A percentile compares a stretch with the other conserved stretches of the same genome.
Conservation (phyloP, 1,140 invertebrate genomes). For the Drosophila sucinea region DNA sequence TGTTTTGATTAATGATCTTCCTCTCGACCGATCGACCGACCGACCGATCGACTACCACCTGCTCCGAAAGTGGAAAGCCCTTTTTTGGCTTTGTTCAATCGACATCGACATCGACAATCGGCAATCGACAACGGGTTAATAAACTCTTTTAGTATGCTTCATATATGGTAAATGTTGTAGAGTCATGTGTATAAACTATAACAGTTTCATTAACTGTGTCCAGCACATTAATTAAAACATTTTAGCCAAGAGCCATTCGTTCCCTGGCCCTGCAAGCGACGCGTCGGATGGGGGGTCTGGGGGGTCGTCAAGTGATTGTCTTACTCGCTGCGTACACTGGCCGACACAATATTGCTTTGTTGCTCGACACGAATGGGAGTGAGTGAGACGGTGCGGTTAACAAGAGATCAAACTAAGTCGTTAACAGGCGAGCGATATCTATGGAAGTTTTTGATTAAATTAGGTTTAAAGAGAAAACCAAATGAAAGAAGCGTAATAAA, state of each 20-base stretch:
- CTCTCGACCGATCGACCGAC: background rate
- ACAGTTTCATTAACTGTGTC: conserved; percentile 77
- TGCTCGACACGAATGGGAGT: too few species aligned
- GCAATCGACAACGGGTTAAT: conserved; percentile 62
- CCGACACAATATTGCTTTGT: background rate
- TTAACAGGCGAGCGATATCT: too few species aligned
- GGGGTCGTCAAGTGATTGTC: conserved; percentile 50
- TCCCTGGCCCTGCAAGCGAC: conserved; percentile 16
- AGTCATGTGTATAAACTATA: conserved; percentile 69
- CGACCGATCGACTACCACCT: conserved; percentile 6
- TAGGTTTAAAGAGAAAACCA: too few species aligned
- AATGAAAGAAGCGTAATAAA: too few species aligned
- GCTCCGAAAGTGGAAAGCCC: conserved; percentile 50
- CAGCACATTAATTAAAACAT: conserved; percentile 78
- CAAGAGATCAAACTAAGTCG: too few species aligned
- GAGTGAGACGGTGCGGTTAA: too few species aligned
- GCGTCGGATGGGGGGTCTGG: conserved; percentile 5
- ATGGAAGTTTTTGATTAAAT: too few species aligned
- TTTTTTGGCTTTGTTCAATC: conserved; percentile 67
- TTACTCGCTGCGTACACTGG: background rate
- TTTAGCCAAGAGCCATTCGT: conserved; percentile 54
- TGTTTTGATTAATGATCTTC: conserved; percentile 77
- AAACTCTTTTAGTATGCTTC: conserved; percentile 57
- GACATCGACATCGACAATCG: conserved; percentile 4
- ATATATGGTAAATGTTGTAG: conserved; percentile 69